A percentile compares a stretch with the other conserved stretches of the same genome.
phyloP scores from a whole-genome alignment of 2,113 vertebrate genomes.

The Campylomormyrus numenius region DNA sequence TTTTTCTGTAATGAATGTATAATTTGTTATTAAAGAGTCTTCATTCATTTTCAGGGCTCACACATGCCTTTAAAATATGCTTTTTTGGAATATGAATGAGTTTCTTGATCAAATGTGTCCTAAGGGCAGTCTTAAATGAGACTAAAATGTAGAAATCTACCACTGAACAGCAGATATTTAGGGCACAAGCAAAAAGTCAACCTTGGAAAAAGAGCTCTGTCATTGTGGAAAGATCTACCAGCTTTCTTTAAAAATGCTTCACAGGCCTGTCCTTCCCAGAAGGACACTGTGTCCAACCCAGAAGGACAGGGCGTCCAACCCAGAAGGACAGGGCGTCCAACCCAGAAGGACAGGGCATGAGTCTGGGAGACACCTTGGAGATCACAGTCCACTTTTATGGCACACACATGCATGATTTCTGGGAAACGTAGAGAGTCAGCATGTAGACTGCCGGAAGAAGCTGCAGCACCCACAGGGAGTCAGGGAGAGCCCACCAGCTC shows the following conservation, averaged over 20 bases:
- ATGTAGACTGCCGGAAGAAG: background rate
- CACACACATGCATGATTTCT: background rate
- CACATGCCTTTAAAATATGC: background rate
- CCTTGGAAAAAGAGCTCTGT: background rate
- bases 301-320: too few relatives aligned
- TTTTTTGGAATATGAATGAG: background rate
- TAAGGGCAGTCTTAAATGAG: background rate
- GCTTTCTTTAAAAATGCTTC: background rate
- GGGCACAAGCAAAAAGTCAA: background rate
- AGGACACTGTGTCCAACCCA: too few relatives aligned
- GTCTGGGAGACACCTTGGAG: background rate
- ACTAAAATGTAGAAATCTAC: background rate
- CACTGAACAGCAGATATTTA: background rate
- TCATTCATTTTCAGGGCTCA: background rate
- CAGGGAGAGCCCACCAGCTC: background rate
- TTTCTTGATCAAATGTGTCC: background rate
- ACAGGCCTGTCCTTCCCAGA: too few relatives aligned
- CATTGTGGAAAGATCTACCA: background rate
- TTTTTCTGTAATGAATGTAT: background rate
- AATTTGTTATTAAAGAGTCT: background rate
- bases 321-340: too few relatives aligned
- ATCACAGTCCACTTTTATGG: background rate
- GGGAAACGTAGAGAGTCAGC: background rate
- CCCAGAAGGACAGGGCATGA: background rate
- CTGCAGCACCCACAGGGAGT: background rate